These are phyloP conservation scores for Miltochrista miniata DNA, from an alignment of 2,888 invertebrate species.

Conservation along the genomic window DNA sequence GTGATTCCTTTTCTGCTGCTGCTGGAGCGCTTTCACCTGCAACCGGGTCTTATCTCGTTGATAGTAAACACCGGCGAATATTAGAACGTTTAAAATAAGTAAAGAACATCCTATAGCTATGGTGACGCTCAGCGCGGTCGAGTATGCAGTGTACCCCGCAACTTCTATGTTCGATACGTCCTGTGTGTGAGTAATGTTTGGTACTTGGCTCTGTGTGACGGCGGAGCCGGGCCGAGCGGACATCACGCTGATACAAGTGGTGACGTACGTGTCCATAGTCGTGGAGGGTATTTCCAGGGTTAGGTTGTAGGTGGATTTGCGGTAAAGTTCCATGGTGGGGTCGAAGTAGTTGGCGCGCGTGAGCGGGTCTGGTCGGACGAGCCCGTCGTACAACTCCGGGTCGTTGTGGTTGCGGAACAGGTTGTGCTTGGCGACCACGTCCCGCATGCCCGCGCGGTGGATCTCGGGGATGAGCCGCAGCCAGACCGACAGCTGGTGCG, in stretches of 20 bases:
- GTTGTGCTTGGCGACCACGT: slow-evolving; percentile 94
- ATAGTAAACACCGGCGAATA: slow-evolving; percentile 93
- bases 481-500: slow-evolving; percentile 98
- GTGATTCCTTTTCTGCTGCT: slow-evolving; percentile 87
- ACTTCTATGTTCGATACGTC: slow-evolving; percentile 92
- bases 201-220: slow-evolving; percentile 68
- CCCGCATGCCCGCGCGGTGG: slow-evolving; percentile 94
- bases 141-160: slow-evolving; percentile 89
- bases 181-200: slow-evolving; percentile 87
- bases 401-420: slow-evolving; percentile 95
- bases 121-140: slow-evolving; percentile 90
- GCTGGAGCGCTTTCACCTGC: slow-evolving; percentile 90
- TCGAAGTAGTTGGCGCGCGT: slow-evolving; percentile 86
- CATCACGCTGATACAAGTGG: slow-evolving; percentile 88
- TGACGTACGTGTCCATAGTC: slow-evolving; percentile 86
- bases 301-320: slow-evolving; percentile 83
- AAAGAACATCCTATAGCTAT: slow-evolving; percentile 92
- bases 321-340: slow-evolving; percentile 85
- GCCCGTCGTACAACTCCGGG: slow-evolving; percentile 94
- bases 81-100: slow-evolving; percentile 90
- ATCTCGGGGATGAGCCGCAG: slow-evolving; percentile 96
- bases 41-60: slow-evolving; percentile 90
- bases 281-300: slow-evolving; percentile 79
- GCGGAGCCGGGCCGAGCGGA: slow-evolving; percentile 85
- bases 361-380: slow-evolving; percentile 92